Base-by-base conservation (phyloP, 2,797 vertebrate species). In the Scarus forsteni region DNA sequence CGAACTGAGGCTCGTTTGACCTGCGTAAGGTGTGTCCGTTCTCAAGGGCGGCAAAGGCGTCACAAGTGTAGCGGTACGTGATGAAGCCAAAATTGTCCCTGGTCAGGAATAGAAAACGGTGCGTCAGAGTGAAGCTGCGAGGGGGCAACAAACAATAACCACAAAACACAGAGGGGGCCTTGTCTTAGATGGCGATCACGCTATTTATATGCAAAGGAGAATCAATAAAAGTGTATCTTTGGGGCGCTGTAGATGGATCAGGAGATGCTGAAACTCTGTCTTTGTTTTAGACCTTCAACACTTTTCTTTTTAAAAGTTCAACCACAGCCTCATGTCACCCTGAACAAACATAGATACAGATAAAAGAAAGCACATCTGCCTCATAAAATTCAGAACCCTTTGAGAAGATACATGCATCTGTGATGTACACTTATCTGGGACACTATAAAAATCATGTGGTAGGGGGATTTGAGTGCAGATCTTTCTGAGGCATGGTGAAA, bases 11-110 rank as follows among this genome's bases (percentile, higher is more conserved):
- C 88, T 99, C 97, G 38, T 95, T 94, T 54, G 93, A 94, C 94
- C 96, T 94, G 94, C 96, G 97, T 89, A 99, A 94, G 92, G 96
- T 96, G 91, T 97, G 97, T 95, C 97, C 98, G 64, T 98, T 98
- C 94, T 98, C 97, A 90, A 99, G 96, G 94, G 98, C 98, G 92
- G 97, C 96, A 45, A 97, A 97, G 88, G 97, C 97, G 58, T 99
- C 98, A 95, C 98, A 99, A 89, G 96, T 98, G 79, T 98, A 99
- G 93, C 97, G 97, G 95, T 98, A 99, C 86, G 96, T 99, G 95
- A 99, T 98, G 95, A 99, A 99, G 95, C 97, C 98, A 88, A 98
- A 98, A 94, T 95, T 97, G 94, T 98, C 96, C 95, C 98, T 99
- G 95, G 79, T 86, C 62, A 56, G 35, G 65, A 93, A 58, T 92